Evolutionary conservation across 2,888 invertebrate species (phyloP).

Genomic region (Leptothorax acervorum): DNA sequence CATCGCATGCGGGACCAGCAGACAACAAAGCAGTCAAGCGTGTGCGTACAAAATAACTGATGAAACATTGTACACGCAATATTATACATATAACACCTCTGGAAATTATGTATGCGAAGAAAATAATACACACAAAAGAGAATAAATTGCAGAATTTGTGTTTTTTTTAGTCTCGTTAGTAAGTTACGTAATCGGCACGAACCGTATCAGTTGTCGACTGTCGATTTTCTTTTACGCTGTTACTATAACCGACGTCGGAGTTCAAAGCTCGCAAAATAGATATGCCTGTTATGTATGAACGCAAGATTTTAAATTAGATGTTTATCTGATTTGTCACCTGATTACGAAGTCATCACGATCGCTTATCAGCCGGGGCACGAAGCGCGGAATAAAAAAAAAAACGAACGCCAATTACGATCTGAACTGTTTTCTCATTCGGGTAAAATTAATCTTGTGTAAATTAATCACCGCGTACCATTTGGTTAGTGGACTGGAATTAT

Average conservation of each 20-base stretch:
- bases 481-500: conserved; percentile 33
- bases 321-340: conserved; percentile 16
- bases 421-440: conserved; percentile 28
- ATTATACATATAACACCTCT: not conserved
- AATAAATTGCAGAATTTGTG: not conserved
- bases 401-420: conserved; percentile 8
- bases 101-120: not conserved
- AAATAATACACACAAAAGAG: not conserved
- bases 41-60: not conserved
- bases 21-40: not conserved
- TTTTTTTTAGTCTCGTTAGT: not conserved
- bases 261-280: not conserved
- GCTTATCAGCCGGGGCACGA: conserved; percentile 24
- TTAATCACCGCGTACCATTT: conserved; percentile 36
- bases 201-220: no score
- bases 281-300: not conserved
- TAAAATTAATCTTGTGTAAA: conserved; percentile 17
- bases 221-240: no score
- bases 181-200: not conserved
- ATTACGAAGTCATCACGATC: conserved; percentile 17
- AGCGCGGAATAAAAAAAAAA: not conserved
- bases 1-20: not conserved
- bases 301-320: conserved; percentile 5
- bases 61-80: not conserved
- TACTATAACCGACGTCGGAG: not conserved